A percentile compares a stretch with the other conserved stretches of the same genome.
phyloP scores from a whole-genome alignment of 2,113 vertebrate genomes.

The Barbus barbus region DNA sequence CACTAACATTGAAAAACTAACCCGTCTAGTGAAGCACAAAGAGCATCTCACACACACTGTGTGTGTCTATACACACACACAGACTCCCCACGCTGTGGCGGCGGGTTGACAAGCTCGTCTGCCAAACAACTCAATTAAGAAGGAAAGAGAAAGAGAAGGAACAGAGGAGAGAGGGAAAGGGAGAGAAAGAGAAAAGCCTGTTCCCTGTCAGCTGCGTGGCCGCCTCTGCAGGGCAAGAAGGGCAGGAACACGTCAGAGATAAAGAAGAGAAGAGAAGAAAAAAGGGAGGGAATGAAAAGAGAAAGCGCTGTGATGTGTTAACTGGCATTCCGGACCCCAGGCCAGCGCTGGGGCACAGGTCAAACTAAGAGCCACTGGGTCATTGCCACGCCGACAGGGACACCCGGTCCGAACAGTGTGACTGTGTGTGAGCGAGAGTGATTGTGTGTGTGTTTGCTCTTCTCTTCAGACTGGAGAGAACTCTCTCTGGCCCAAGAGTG shows the following conservation, averaged over 20 bases:
- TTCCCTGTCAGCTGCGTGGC: constrained; percentile 69
- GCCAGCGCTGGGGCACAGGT: constrained; percentile 74
- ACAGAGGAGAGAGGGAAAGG: constrained; percentile 69
- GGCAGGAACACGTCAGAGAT: constrained; percentile 13
- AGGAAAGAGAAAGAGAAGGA: constrained; percentile 74
- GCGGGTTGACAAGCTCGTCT: constrained; percentile 76
- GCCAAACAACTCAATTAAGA: constrained; percentile 83
- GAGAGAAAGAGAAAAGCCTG: constrained; percentile 69
- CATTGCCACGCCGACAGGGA: constrained; percentile 72
- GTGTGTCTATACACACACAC: constrained; percentile 56
- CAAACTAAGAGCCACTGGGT: constrained; percentile 74
- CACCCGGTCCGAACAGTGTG: constrained; percentile 11
- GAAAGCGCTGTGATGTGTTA: constrained; percentile 71
- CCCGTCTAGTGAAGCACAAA: constrained; percentile 74
- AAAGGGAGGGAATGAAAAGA: constrained; percentile 46
- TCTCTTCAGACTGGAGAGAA: constrained; percentile 45
- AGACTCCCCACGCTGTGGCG: constrained; percentile 78
- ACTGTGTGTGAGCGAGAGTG: constrained; percentile 23
- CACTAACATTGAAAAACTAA: constrained; percentile 81
- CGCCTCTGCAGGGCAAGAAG: constrained; percentile 55
- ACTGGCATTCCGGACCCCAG: constrained; percentile 77
- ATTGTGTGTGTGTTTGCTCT: constrained; percentile 49
- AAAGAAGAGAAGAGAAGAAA: constrained; percentile 31
- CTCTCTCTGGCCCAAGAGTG: constrained; percentile 29
- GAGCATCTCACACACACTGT: constrained; percentile 57